phyloP scores from a whole-genome alignment of 2,888 invertebrate genomes.

The Alloplasta piceator region DNA sequence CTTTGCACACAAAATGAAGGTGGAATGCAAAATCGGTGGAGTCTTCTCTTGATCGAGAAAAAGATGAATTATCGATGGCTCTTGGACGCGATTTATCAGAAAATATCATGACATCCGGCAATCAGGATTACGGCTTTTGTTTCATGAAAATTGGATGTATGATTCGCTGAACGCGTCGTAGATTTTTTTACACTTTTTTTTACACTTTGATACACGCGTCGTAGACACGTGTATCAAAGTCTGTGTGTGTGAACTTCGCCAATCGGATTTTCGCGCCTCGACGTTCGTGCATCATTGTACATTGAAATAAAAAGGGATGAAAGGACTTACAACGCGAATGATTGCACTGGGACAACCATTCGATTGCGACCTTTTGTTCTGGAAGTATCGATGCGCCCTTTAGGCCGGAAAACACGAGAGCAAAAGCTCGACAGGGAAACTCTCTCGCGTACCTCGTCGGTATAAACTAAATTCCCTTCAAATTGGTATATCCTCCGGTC shows the following conservation, averaged over 20 bases:
- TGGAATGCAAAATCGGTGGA: too few relatives aligned
- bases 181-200: too few relatives aligned
- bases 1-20: too few relatives aligned
- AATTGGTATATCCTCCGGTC: conserved; percentile 74
- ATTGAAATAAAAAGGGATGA: too few relatives aligned
- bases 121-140: conserved; percentile 45
- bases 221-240: neutral
- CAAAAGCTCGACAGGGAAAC: conserved; percentile 29
- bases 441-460: conserved; percentile 60
- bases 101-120: conserved; percentile 24
- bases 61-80: too few relatives aligned
- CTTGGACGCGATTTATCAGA: neutral
- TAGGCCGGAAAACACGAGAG: conserved; percentile 23
- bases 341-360: too few relatives aligned
- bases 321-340: too few relatives aligned
- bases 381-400: neutral
- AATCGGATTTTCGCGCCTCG: neutral
- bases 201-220: too few relatives aligned
- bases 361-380: too few relatives aligned
- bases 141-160: conserved; percentile 45
- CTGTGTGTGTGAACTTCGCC: neutral
- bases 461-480: conserved; percentile 77
- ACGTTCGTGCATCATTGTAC: neutral
- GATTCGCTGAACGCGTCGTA: conserved; percentile 54
- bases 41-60: too few relatives aligned